Evolutionary conservation across 2,113 vertebrate genomes (phyloP), one percentile per base, ranked within the genome.

Genomic region (Eira barbara): DNA sequence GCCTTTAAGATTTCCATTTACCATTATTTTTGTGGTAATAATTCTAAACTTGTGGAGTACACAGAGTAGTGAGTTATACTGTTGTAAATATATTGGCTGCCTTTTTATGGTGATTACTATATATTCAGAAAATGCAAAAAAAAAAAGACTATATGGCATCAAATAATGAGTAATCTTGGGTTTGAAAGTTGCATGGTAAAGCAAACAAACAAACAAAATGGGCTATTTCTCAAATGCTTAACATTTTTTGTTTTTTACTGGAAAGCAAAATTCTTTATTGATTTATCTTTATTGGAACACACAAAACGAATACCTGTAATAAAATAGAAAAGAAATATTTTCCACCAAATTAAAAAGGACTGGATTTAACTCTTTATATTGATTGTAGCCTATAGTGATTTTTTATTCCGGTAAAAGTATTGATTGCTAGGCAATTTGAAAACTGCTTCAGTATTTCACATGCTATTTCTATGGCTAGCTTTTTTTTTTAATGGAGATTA

Each of bases 321-420:
- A 86, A 88, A 80, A 7, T 3, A 86, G 42, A 87, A 76, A 82
- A 95, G 94, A 67, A 76, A 27, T 76, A 39, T 95, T 90, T 88
- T 83, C 55, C 8, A 91, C 98, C 97, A 97, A 96, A 98, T 97
- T 98, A 97, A 97, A 98, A 39, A 83, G 88, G 65, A 86, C 89
- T 31, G 0, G 23, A 82, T 98, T 97, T 97, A 97, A 96, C 78
- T 86, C 74, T 97, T 98, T 80, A 42, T 97, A 98, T 97, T 94
- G 95, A 98, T 98, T 97, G 83, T 73, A 79, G 94, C 82, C 94
- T 91, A 92, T 92, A 90, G 90, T 81, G 89, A 96, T 88, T 96
- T 97, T 97, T 97, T 97, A 82, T 98, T 98, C 92, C 97, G 97
- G 96, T 92, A 97, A 97, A 98, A 93, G 91, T 89, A 98, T 98